A percentile compares a stretch with the other conserved stretches of the same genome.
Conservation (phyloP, 2,113 vertebrate species). For the Zeus faber region DNA sequence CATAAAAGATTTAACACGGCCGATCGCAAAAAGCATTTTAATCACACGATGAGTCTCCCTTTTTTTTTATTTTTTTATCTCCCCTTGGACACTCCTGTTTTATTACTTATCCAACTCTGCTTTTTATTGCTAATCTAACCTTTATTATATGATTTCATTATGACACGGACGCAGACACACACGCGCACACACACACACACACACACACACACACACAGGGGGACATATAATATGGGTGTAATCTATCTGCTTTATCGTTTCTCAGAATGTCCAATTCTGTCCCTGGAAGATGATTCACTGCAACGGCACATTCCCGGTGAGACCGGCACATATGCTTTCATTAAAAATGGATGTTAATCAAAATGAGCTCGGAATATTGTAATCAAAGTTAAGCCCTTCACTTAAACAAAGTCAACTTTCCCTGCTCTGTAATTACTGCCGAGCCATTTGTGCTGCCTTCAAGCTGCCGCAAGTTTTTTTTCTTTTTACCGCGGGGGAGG, state of each 20-base stretch:
- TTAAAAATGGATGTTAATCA: constrained; percentile 57
- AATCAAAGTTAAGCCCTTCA: constrained; percentile 44
- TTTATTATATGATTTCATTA: too few relatives aligned
- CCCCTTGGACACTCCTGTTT: too few relatives aligned
- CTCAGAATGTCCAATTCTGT: constrained; percentile 35
- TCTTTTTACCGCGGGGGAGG: too few relatives aligned
- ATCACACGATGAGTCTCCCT: too few relatives aligned
- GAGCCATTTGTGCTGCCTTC: constrained; percentile 19
- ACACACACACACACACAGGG: constrained; percentile 6
- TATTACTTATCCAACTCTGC: too few relatives aligned
- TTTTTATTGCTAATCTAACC: too few relatives aligned
- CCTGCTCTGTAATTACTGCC: constrained; percentile 40
- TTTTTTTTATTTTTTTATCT: too few relatives aligned
- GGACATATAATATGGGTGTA: constrained; percentile 23
- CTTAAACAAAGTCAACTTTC: constrained; percentile 33
- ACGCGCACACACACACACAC: not conserved
- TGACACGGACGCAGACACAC: not conserved
- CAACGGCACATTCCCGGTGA: constrained; percentile 28
- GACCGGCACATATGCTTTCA: constrained; percentile 40
- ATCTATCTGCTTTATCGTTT: constrained; percentile 28
- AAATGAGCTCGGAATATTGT: constrained; percentile 38
- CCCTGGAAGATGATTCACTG: constrained; percentile 38
- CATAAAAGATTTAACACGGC: too few relatives aligned
- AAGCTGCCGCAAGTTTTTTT: too few relatives aligned
- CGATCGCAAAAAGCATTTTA: too few relatives aligned